These are phyloP conservation scores for Pagetopsis macropterus DNA, from an alignment of 2,797 vertebrate genomes.

Conservation along the genomic window DNA sequence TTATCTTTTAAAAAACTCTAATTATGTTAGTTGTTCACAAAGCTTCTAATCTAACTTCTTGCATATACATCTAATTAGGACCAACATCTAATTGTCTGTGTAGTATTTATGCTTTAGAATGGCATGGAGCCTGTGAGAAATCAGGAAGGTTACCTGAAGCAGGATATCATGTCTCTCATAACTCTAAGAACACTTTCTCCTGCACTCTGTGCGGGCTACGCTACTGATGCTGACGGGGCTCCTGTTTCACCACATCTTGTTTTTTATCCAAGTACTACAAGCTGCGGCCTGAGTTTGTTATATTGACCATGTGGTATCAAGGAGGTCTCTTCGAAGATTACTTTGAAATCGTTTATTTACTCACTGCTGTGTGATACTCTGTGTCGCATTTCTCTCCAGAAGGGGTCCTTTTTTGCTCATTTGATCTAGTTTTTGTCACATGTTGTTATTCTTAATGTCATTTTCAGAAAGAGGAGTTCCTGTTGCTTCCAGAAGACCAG, in stretches of 20 bases:
- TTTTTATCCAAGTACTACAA: slow-evolving; percentile 44
- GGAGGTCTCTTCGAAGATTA: slow-evolving; percentile 63
- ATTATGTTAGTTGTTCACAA: neutral
- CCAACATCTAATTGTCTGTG: slow-evolving; percentile 19
- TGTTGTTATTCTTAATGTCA: slow-evolving; percentile 9
- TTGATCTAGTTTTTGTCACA: slow-evolving; percentile 5
- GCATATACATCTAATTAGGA: neutral
- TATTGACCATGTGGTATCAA: slow-evolving; percentile 32
- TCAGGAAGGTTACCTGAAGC: slow-evolving; percentile 59
- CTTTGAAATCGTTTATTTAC: slow-evolving; percentile 27
- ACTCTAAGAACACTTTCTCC: slow-evolving; percentile 61
- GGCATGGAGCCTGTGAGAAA: slow-evolving; percentile 25
- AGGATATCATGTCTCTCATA: slow-evolving; percentile 69
- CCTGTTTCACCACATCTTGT: slow-evolving; percentile 68
- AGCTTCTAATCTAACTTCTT: neutral
- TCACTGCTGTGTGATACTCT: slow-evolving; percentile 30
- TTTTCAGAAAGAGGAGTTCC: slow-evolving; percentile 52
- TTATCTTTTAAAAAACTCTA: neutral
- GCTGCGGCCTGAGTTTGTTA: slow-evolving; percentile 32
- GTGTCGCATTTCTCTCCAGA: slow-evolving; percentile 45
- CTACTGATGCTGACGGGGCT: slow-evolving; percentile 54
- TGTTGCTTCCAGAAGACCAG: slow-evolving; percentile 5
- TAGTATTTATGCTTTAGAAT: slow-evolving; percentile 39
- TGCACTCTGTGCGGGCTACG: slow-evolving; percentile 61
- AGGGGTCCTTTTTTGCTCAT: slow-evolving; percentile 12